These are phyloP conservation scores for Enteromius thamalakanensis DNA, from an alignment of 2,797 vertebrate genomes.

Conservation along the genomic window DNA sequence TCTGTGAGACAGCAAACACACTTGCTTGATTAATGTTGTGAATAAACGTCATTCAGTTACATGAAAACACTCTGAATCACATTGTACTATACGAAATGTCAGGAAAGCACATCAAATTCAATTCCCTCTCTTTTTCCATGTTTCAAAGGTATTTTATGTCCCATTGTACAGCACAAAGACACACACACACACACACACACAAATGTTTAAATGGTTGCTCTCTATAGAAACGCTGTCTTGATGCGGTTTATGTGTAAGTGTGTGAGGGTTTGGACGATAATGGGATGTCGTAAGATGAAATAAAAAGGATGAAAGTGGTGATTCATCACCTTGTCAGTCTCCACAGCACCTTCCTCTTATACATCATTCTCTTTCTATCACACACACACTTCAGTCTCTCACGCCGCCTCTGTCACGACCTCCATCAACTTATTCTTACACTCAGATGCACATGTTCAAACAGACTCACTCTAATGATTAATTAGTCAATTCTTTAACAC, in stretches of 20 bases:
- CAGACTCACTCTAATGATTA: background rate
- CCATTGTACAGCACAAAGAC: background rate
- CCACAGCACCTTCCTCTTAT: constrained; percentile 31
- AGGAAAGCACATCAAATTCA: background rate
- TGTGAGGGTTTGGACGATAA: constrained; percentile 18
- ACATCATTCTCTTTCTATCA: constrained; percentile 2
- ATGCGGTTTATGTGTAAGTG: background rate
- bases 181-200: background rate
- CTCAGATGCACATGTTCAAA: constrained; percentile 23
- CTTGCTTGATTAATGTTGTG: background rate
- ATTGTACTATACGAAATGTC: background rate
- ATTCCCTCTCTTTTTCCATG: background rate
- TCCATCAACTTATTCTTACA: constrained; percentile 12
- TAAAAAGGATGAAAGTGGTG: constrained; percentile 51
- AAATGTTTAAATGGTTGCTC: background rate
- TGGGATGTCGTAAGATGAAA: constrained; percentile 42
- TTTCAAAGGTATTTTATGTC: background rate
- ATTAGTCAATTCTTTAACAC: background rate
- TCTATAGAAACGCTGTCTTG: background rate
- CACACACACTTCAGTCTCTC: constrained; percentile 1
- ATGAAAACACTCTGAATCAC: background rate
- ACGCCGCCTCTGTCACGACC: background rate
- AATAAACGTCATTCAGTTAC: background rate
- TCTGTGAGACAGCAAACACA: background rate
- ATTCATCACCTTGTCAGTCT: constrained; percentile 57